Conservation (phyloP, 2,797 vertebrate species). For the Todus mexicanus region DNA sequence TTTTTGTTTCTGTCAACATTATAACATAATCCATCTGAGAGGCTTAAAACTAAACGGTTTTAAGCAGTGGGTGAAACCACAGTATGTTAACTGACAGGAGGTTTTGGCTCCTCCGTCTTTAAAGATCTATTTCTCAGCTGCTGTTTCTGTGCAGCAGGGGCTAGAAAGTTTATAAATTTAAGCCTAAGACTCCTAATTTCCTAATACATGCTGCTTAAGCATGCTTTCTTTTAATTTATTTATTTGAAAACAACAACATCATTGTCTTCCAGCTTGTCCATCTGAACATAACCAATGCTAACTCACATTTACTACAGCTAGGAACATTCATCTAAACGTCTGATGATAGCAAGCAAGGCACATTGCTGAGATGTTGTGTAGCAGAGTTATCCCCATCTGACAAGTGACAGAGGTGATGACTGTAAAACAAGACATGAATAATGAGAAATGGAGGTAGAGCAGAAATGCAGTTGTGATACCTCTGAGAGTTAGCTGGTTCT, state of each 20-base stretch:
- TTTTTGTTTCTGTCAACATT: slow-evolving; percentile 33
- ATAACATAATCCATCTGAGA: neutral
- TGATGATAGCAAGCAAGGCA: neutral
- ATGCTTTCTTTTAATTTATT: neutral
- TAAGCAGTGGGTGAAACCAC: slow-evolving; percentile 36
- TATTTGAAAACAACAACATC: neutral
- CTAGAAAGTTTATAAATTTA: neutral
- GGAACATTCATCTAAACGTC: neutral
- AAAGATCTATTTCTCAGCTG: slow-evolving; percentile 11
- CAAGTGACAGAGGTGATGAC: neutral
- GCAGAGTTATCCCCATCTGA: neutral
- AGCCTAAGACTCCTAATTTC: neutral
- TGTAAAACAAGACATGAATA: neutral
- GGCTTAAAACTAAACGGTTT: neutral
- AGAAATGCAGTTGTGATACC: neutral
- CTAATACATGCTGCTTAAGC: neutral
- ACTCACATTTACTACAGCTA: neutral
- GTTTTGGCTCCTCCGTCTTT: slow-evolving; percentile 4
- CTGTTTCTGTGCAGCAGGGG: neutral
- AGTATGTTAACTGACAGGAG: slow-evolving; percentile 1
- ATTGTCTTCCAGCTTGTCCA: neutral
- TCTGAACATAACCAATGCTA: neutral
- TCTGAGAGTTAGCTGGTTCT: neutral
- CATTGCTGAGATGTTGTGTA: fast-evolving
- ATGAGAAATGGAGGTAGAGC: neutral